A percentile compares a stretch with the other conserved stretches of the same genome.
These are phyloP conservation scores for Dione vanillae DNA, from an alignment of 2,888 invertebrate species.

Conservation along the genomic window DNA sequence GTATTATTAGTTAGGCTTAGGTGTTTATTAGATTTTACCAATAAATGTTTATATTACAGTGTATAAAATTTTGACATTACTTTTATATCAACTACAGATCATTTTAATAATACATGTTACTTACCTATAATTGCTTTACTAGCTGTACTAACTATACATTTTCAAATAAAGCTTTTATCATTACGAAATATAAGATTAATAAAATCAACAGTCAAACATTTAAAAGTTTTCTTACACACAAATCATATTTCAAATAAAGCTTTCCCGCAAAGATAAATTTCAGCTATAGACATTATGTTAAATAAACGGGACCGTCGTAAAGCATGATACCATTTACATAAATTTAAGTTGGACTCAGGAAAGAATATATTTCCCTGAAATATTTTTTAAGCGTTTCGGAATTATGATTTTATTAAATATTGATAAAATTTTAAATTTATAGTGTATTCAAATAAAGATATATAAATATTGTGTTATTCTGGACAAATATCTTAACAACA, in stretches of 20 bases:
- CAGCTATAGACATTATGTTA: conserved; percentile 2
- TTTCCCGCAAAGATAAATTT: not conserved
- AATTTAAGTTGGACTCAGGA: not conserved
- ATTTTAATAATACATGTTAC: too few relatives aligned
- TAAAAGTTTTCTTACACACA: not conserved
- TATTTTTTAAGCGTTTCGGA: not conserved
- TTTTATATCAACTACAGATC: too few relatives aligned
- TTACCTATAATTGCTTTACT: too few relatives aligned
- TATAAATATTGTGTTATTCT: not conserved
- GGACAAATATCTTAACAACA: not conserved
- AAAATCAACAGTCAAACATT: not conserved
- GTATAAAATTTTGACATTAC: too few relatives aligned
- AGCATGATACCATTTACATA: not conserved
- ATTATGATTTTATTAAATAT: not conserved
- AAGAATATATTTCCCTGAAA: not conserved
- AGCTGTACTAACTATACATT: too few relatives aligned
- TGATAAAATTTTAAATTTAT: too few relatives aligned
- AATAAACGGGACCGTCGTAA: conserved; percentile 5
- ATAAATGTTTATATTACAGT: too few relatives aligned
- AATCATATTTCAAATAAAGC: not conserved
- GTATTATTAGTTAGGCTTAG: too few relatives aligned
- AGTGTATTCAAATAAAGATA: too few relatives aligned
- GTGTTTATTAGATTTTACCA: too few relatives aligned
- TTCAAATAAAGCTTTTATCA: not conserved
- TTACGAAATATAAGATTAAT: not conserved